These are phyloP conservation scores for Lineus longissimus DNA, from an alignment of 1,140 invertebrate genomes.

Conservation along the genomic window DNA sequence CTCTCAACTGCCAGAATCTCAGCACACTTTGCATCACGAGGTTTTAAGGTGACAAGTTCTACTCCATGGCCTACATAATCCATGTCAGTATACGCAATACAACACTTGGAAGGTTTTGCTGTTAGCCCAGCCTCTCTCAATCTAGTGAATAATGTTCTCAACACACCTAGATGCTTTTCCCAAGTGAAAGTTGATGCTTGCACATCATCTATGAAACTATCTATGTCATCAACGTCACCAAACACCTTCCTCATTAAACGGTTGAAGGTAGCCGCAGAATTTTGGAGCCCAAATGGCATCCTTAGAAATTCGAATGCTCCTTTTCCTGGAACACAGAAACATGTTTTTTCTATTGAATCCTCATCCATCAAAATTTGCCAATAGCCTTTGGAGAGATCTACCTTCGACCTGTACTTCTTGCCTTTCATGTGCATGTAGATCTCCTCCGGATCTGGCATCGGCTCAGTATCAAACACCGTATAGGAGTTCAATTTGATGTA, in stretches of 20 bases:
- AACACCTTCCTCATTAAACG: constrained; percentile 14
- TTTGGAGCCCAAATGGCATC: constrained; percentile 26
- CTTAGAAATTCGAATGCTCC: constrained; percentile 15
- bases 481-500: constrained; percentile 42
- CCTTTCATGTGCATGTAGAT: constrained; percentile 7
- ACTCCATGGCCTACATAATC: constrained; percentile 21
- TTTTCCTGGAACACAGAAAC: constrained; percentile 3
- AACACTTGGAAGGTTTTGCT: constrained; percentile 23
- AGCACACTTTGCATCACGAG: constrained; percentile 37
- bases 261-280: constrained; percentile 16
- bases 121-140: constrained; percentile 15
- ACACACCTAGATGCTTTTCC: constrained; percentile 17
- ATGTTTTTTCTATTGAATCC: constrained; percentile 19
- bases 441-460: constrained; percentile 23
- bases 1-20: constrained; percentile 34
- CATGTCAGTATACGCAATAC: constrained; percentile 14
- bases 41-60: constrained; percentile 24
- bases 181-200: neutral
- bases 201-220: constrained; percentile 3
- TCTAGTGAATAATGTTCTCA: constrained; percentile 2
- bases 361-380: constrained; percentile 21
- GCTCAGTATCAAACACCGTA: constrained; percentile 22
- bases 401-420: constrained; percentile 9
- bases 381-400: constrained; percentile 24
- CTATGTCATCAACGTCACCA: neutral